A percentile compares a stretch with the other conserved stretches of the same genome.
These are phyloP conservation scores for Conistra vaccinii DNA, from an alignment of 2,888 invertebrate genomes.

Conservation along the genomic window DNA sequence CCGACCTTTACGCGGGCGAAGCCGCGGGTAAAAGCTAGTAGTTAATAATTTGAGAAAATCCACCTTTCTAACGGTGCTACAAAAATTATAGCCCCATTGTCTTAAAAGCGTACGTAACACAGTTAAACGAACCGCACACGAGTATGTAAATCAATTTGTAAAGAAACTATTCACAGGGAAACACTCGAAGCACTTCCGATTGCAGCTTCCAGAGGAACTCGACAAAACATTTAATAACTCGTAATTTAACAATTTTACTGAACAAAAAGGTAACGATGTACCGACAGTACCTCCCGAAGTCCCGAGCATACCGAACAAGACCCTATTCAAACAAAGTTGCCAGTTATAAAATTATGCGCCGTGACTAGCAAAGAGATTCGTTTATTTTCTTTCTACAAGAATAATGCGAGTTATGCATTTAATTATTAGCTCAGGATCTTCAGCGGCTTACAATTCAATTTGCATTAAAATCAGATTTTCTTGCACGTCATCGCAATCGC, in stretches of 20 bases:
- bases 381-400: conserved; percentile 57
- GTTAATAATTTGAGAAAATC: conserved; percentile 51
- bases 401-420: conserved; percentile 54
- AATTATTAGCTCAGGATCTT: conserved; percentile 56
- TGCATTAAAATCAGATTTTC: conserved; percentile 61
- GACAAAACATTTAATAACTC: conserved; percentile 60
- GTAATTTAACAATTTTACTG: conserved; percentile 44
- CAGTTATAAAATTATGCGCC: conserved; percentile 53
- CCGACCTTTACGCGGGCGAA: no score
- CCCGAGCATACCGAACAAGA: conserved; percentile 24
- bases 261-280: conserved; percentile 38
- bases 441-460: conserved; percentile 58
- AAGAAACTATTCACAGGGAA: conserved; percentile 82
- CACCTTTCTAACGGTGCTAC: conserved; percentile 37
- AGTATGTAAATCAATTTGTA: conserved; percentile 76
- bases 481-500: conserved; percentile 49
- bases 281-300: no score
- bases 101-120: conserved; percentile 59
- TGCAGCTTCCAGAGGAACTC: conserved; percentile 55
- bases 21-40: no score
- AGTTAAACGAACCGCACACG: conserved; percentile 61
- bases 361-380: conserved; percentile 42
- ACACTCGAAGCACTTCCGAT: conserved; percentile 72
- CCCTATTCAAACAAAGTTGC: conserved; percentile 50
- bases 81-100: conserved; percentile 63